phyloP scores from a whole-genome alignment of 2,888 invertebrate species.

The Drosophila neotestacea region DNA sequence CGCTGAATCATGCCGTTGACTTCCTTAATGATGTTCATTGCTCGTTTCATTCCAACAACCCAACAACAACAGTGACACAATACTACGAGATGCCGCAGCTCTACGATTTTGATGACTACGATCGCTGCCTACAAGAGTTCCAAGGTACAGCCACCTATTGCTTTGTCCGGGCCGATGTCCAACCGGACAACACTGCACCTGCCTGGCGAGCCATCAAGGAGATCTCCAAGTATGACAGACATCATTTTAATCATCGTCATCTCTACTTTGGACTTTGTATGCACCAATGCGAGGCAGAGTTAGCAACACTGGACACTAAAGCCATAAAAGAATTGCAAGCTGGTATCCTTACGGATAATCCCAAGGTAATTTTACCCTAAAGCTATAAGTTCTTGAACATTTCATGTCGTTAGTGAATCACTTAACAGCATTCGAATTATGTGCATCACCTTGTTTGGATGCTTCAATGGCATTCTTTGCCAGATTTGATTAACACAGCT shows the following conservation, averaged over 20 bases:
- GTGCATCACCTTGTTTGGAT: constrained; percentile 3
- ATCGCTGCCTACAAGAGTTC: constrained; percentile 82
- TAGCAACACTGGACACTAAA: constrained; percentile 49
- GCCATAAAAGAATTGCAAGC: constrained; percentile 53
- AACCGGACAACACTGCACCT: constrained; percentile 64
- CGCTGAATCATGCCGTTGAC: constrained; percentile 24
- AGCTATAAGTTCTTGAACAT: background rate
- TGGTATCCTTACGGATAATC: constrained; percentile 74
- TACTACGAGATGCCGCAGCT: constrained; percentile 84
- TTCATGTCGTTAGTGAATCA: constrained; percentile 11
- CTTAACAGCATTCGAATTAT: constrained; percentile 10
- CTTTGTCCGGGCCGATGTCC: constrained; percentile 80
- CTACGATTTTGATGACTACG: constrained; percentile 83
- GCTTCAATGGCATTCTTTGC: constrained; percentile 28
- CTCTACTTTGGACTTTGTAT: constrained; percentile 81
- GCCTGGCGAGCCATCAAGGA: constrained; percentile 77
- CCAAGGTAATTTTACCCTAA: constrained; percentile 65
- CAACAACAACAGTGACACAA: constrained; percentile 77
- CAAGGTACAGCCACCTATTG: constrained; percentile 71
- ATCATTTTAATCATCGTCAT: constrained; percentile 82
- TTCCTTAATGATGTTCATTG: constrained; percentile 36
- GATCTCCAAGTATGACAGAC: constrained; percentile 76
- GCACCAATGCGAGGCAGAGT: constrained; percentile 66
- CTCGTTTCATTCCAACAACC: background rate
- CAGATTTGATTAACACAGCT: constrained; percentile 37